A percentile compares a stretch with the other conserved stretches of the same genome.
Conservation (phyloP, 1,140 invertebrate genomes). For the Ips nitidus region DNA sequence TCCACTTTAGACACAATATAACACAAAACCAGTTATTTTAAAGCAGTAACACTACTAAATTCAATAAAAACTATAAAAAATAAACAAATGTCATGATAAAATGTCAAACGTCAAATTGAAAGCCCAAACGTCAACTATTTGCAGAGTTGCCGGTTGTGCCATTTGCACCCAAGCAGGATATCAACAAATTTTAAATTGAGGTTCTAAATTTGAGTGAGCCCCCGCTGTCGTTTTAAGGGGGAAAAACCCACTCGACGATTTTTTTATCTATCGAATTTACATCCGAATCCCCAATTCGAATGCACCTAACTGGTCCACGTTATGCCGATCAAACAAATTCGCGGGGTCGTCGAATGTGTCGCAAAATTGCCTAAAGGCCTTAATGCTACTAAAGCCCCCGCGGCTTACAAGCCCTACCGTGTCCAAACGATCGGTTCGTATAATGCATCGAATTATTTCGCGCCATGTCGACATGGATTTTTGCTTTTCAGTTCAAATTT, state of each 20-base stretch:
- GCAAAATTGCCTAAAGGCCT: constrained; percentile 33
- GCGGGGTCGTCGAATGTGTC: constrained; percentile 24
- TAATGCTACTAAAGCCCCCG: constrained; percentile 25
- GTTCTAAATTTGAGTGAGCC: too few relatives aligned
- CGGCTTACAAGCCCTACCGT: constrained; percentile 17
- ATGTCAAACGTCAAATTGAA: too few relatives aligned
- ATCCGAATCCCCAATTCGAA: constrained; percentile 28
- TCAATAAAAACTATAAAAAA: too few relatives aligned
- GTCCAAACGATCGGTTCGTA: background rate
- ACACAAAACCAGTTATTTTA: too few relatives aligned
- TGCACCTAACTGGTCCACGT: constrained; percentile 15
- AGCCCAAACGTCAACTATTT: too few relatives aligned
- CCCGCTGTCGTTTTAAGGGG: too few relatives aligned
- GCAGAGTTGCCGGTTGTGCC: too few relatives aligned
- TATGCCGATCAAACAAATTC: constrained; percentile 27
- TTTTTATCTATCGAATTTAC: constrained; percentile 15
- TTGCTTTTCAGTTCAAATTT: background rate
- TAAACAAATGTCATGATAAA: too few relatives aligned
- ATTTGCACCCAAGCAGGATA: too few relatives aligned
- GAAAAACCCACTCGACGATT: background rate
- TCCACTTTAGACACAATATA: too few relatives aligned
- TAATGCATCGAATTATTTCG: constrained; percentile 22
- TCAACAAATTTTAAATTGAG: too few relatives aligned
- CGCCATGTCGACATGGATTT: background rate
- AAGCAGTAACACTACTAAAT: too few relatives aligned